A percentile compares a stretch with the other conserved stretches of the same genome.
Conservation (phyloP, 2,888 invertebrate species). For the Andrena dorsata region DNA sequence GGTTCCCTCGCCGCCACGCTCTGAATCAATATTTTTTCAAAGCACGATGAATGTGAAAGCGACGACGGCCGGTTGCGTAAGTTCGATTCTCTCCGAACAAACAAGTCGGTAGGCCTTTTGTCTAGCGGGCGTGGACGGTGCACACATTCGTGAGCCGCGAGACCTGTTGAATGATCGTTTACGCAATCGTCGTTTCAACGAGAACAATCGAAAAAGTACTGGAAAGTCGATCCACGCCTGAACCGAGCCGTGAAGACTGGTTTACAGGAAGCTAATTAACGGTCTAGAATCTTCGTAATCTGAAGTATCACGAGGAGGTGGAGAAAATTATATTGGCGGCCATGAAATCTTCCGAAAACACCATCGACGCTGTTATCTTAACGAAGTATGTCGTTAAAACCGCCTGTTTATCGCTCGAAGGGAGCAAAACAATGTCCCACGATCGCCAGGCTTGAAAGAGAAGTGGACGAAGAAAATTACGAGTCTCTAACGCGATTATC, state of each 20-base stretch:
- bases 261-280: constrained; percentile 14
- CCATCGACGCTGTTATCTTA: constrained; percentile 1
- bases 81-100: constrained; percentile 13
- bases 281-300: constrained; percentile 11
- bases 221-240: not conserved
- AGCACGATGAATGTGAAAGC: constrained; percentile 12
- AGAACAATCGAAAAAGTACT: constrained; percentile 2
- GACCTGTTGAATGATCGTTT: constrained; percentile 29
- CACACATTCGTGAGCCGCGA: constrained; percentile 13
- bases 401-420: constrained; percentile 17
- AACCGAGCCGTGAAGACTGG: not conserved
- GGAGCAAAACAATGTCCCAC: not conserved
- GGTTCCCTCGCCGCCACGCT: not conserved
- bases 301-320: not conserved
- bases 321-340: not conserved
- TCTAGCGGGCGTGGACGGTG: constrained; percentile 16
- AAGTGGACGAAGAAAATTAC: constrained; percentile 19
- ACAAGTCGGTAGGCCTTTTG: constrained; percentile 23
- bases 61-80: constrained; percentile 17
- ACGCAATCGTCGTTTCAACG: not conserved
- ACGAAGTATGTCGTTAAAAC: constrained; percentile 35
- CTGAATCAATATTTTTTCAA: constrained; percentile 1
- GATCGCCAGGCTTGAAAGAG: not conserved
- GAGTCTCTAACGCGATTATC: constrained; percentile 21
- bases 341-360: not conserved